phyloP scores from a whole-genome alignment of 2,888 invertebrate species.

The Drosophila acutilabella region DNA sequence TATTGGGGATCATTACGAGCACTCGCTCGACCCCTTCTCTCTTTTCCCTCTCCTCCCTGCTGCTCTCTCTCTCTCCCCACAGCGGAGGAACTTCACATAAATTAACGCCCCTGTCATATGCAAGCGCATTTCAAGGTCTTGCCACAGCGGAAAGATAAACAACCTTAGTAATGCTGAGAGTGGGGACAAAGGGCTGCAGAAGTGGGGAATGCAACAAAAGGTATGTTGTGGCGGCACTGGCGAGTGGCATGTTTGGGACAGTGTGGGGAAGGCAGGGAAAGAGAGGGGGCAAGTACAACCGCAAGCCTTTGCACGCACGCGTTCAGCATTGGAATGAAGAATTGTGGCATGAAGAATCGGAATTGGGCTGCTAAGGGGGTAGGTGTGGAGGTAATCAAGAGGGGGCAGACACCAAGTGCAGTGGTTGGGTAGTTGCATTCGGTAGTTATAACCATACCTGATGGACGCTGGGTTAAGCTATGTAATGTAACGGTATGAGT shows the following conservation, averaged over 20 bases:
- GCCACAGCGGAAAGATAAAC: constrained; percentile 45
- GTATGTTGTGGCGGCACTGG: constrained; percentile 9
- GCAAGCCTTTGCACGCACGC: constrained; percentile 61
- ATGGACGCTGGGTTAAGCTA: not conserved
- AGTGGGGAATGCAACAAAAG: constrained; percentile 13
- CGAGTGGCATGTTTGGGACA: not conserved
- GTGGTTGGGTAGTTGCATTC: constrained; percentile 2
- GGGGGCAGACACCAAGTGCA: not conserved
- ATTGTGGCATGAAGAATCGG: constrained; percentile 31
- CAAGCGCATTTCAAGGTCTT: constrained; percentile 71
- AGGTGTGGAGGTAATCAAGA: not conserved
- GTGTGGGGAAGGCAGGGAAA: not conserved
- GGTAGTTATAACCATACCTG: not conserved
- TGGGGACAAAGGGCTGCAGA: not conserved
- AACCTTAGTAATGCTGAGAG: constrained; percentile 31
- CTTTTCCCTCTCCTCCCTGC: not conserved
- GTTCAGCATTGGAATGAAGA: constrained; percentile 37
- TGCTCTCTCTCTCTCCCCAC: not conserved
- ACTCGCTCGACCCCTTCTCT: not conserved
- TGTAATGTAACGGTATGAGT: too few relatives aligned
- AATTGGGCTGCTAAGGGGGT: constrained; percentile 15
- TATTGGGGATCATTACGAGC: constrained; percentile 32
- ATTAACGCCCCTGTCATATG: constrained; percentile 79
- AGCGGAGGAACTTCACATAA: constrained; percentile 63
- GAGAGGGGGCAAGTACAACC: constrained; percentile 32